Base-by-base conservation (phyloP, 2,113 vertebrate species). In the Acrocephalus arundinaceus region DNA sequence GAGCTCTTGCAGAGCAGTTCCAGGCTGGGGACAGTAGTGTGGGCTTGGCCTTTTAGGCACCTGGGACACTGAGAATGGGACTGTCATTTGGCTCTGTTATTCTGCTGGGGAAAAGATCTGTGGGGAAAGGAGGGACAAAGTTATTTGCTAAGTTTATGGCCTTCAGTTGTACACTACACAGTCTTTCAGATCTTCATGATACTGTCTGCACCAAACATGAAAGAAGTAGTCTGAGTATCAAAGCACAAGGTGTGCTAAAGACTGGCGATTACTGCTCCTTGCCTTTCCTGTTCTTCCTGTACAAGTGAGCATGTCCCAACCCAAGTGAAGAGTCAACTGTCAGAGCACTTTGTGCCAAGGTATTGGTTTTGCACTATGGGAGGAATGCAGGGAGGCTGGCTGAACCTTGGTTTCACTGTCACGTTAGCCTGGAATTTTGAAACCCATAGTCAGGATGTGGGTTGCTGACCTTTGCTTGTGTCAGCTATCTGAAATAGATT, bases 331-430 rank as follows among this genome's bases (percentile, higher is more conserved):
- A 76, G 28, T 80, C 4, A 9, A 27, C 51, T 85, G 58, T 90
- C 66, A 85, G 41, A 83, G 30, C 68, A 39, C 52, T 57, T 91
- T 72, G 18, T 73, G 65, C 68, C 52, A 25, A 65, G 19, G 22
- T 73, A 8, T 48, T 78, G 57, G 57, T 89, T 88, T 65, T 93
- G 73, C 84, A 71, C 0, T 48, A 22, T 52, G 73, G 61, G 52
- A 94, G 70, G 86, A 94, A 90, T 90, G 78, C 78, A 82, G 88
- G 57, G 45, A 89, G 54, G 57, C 79, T 67, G 70, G 33, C 55
- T 87, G 37, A 78, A 28, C 49, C 70, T 84, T 84, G 70, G 52
- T 75, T 89, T 92, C 52, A 8, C 49, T 87, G 48, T 85, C 49
- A 10, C 2, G 15, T 82, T 87, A 68, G n/a, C 54, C 27, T 92